phyloP scores from a whole-genome alignment of 2,797 vertebrate genomes.

The Manis pentadactyla region DNA sequence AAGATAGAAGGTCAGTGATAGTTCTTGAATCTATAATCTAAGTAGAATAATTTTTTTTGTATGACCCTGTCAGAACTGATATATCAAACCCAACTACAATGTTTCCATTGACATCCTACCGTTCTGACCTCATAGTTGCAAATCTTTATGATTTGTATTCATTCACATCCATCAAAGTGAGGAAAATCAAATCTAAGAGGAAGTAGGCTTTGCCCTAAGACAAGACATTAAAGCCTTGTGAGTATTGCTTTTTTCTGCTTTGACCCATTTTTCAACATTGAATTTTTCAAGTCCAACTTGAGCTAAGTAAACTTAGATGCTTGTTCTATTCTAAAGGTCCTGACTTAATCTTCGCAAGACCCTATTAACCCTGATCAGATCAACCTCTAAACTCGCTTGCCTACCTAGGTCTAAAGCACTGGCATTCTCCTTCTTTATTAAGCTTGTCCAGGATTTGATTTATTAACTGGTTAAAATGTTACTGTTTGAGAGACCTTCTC shows the following conservation, averaged over 20 bases:
- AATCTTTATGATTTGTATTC: background rate
- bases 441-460: slow-evolving; percentile 35
- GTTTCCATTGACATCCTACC: background rate
- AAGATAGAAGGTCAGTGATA: background rate
- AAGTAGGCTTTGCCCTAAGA: background rate
- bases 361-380: background rate
- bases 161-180: background rate
- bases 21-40: background rate
- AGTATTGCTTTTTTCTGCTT: background rate
- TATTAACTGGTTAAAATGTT: slow-evolving; percentile 60
- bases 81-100: background rate
- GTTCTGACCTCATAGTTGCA: background rate
- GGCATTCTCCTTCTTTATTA: background rate
- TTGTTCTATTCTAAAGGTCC: background rate
- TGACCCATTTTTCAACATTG: background rate
- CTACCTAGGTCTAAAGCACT: background rate
- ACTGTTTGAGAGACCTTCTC: slow-evolving; percentile 36
- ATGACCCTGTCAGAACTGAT: background rate
- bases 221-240: background rate
- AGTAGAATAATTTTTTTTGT: background rate
- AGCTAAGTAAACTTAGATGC: background rate
- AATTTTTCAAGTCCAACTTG: background rate
- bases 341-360: background rate
- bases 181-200: background rate
- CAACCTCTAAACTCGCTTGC: background rate